These are phyloP conservation scores for Didymodactylos carnosus DNA, from an alignment of 2,888 invertebrate species.

Conservation along the genomic window DNA sequence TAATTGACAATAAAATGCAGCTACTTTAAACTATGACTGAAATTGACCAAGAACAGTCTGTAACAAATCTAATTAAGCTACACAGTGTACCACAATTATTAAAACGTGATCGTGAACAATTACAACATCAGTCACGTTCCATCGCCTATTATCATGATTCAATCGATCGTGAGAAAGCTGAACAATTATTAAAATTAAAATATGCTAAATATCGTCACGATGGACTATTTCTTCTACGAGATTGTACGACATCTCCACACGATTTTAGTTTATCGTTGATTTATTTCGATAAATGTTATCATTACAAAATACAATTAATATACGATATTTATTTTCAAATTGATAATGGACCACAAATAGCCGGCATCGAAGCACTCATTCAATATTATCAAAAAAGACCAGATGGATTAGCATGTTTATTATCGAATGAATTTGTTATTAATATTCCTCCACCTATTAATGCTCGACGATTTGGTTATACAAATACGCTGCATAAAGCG, in stretches of 20 bases:
- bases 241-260: constrained; percentile 2
- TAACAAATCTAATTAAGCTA: background rate
- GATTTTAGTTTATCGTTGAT: constrained; percentile 11
- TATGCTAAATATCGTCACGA: background rate
- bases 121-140: background rate
- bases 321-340: background rate
- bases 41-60: background rate
- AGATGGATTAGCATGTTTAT: constrained; percentile 4
- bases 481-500: constrained; percentile 8
- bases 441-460: background rate
- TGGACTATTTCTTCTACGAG: constrained; percentile 10
- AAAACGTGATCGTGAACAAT: background rate
- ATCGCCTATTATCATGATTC: constrained; percentile 3
- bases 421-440: background rate
- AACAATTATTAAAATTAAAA: constrained; percentile 6
- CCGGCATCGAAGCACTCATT: constrained; percentile 9
- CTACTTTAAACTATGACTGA: too few relatives aligned
- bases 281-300: background rate
- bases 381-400: constrained; percentile 2
- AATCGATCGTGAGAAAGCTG: constrained; percentile 5
- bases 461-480: background rate
- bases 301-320: constrained; percentile 1
- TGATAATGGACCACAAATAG: constrained; percentile 10
- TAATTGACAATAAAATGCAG: too few relatives aligned
- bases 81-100: background rate